Evolutionary conservation across 2,113 vertebrate genomes (phyloP).

Genomic region (Seriola dumerili): DNA sequence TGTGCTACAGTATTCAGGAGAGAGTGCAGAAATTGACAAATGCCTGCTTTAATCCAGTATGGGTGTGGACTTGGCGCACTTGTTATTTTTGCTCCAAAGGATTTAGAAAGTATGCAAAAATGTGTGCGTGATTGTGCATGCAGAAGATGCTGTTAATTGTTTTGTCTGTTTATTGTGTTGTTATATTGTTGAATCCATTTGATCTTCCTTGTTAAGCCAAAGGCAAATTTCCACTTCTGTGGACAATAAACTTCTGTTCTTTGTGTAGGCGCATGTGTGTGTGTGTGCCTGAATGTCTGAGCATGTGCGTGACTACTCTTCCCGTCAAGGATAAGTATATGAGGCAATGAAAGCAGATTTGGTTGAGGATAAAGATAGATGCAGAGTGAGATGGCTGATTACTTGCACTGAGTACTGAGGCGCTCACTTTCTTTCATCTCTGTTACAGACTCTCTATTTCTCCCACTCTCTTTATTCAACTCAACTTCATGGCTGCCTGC

Average conservation of each 20-base stretch:
- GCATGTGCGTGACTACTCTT: constrained; percentile 40
- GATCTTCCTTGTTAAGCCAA: constrained; percentile 53
- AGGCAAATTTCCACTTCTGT: constrained; percentile 56
- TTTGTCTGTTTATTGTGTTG: constrained; percentile 3
- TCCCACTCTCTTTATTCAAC: constrained; percentile 58
- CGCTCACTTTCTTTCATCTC: constrained; percentile 72
- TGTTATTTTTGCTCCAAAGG: constrained; percentile 24
- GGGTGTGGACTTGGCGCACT: constrained; percentile 9
- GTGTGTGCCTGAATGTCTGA: constrained; percentile 18
- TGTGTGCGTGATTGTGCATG: neutral
- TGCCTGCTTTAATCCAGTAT: constrained; percentile 34
- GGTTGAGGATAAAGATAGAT: constrained; percentile 74
- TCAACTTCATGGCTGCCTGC: constrained; percentile 55
- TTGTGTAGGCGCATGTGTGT: constrained; percentile 1
- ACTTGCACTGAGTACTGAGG: constrained; percentile 70
- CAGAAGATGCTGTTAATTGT: constrained; percentile 30
- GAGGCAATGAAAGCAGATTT: constrained; percentile 65
- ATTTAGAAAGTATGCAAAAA: constrained; percentile 12
- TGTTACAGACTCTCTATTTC: constrained; percentile 55
- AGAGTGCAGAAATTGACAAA: constrained; percentile 17
- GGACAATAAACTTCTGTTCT: constrained; percentile 39
- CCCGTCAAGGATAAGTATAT: constrained; percentile 51
- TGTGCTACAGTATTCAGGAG: constrained; percentile 8
- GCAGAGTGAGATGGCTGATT: constrained; percentile 68
- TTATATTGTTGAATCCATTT: constrained; percentile 31